Percentiles rank a stretch among this genome's conserved stretches.
Evolutionary conservation across 2,888 invertebrate species (phyloP).

Genomic region (Drosophila maculinotata): DNA sequence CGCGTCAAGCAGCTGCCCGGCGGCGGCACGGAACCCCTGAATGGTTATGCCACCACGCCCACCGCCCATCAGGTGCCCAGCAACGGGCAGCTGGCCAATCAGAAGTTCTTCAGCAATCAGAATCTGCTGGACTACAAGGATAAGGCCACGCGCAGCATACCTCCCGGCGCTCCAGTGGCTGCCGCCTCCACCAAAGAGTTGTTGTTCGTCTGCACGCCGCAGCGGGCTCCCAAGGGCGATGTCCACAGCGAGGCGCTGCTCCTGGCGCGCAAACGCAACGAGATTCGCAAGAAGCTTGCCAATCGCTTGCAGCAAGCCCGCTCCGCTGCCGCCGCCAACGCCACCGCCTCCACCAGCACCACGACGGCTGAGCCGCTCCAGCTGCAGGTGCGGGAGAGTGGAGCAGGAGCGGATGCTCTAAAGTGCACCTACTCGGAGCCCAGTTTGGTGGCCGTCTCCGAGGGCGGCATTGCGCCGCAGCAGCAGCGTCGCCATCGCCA

Average conservation of each 20-base stretch:
- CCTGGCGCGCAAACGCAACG: constrained; percentile 80
- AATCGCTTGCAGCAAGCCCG: constrained; percentile 58
- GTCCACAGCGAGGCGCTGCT: constrained; percentile 74
- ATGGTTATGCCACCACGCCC: constrained; percentile 82
- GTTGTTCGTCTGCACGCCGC: constrained; percentile 84
- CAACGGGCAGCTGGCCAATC: constrained; percentile 77
- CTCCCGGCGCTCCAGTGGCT: constrained; percentile 51
- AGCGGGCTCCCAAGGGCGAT: constrained; percentile 78
- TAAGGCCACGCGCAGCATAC: constrained; percentile 34
- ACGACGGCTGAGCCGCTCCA: constrained; percentile 7
- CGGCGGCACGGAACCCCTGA: constrained; percentile 69
- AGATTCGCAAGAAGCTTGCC: constrained; percentile 80
- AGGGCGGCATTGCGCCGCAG: constrained; percentile 55
- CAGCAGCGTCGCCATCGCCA: constrained; percentile 83
- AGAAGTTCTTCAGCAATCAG: constrained; percentile 84
- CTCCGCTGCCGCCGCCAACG: constrained; percentile 17
- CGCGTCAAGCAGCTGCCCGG: constrained; percentile 69
- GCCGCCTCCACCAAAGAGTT: constrained; percentile 82
- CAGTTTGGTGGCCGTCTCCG: constrained; percentile 83
- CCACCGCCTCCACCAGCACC: background rate
- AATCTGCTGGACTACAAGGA: constrained; percentile 83
- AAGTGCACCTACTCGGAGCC: constrained; percentile 85
- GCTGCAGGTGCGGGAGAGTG: constrained; percentile 15
- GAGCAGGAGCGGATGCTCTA: constrained; percentile 68
- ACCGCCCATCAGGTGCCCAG: constrained; percentile 80